These are phyloP conservation scores for Enteromius argenteus DNA, from an alignment of 2,797 vertebrate genomes.

Conservation along the genomic window DNA sequence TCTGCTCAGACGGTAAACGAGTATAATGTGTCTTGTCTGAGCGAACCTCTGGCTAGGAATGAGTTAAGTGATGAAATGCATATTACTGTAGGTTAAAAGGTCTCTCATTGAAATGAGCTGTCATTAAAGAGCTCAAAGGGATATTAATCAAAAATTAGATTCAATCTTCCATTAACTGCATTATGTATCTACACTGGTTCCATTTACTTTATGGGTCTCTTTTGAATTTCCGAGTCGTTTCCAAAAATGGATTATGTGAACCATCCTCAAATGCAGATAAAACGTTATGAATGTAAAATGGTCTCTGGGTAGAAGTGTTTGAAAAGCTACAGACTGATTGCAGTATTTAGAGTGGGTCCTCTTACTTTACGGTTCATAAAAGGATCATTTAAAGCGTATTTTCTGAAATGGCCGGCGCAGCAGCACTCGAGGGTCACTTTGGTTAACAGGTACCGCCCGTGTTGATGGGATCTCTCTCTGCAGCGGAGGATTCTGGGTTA, in stretches of 20 bases:
- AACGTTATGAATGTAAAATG: conserved; percentile 41
- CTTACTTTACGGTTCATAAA: conserved; percentile 31
- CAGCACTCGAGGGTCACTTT: conserved; percentile 29
- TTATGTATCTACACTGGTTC: conserved; percentile 23
- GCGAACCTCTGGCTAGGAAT: neutral
- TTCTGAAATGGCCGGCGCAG: conserved; percentile 5
- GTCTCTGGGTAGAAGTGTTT: conserved; percentile 35
- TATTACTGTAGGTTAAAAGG: conserved; percentile 23
- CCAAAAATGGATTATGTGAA: conserved; percentile 26
- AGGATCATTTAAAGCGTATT: conserved; percentile 20
- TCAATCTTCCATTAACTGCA: conserved; percentile 30
- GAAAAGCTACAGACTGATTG: conserved; percentile 20
- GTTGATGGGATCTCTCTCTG: conserved; percentile 24
- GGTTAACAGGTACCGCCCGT: neutral
- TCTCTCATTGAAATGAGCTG: conserved; percentile 13
- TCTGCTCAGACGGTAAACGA: neutral
- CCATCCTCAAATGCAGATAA: neutral
- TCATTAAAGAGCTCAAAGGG: conserved; percentile 28
- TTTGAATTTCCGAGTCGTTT: conserved; percentile 22
- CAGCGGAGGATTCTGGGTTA: neutral
- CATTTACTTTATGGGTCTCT: conserved; percentile 33
- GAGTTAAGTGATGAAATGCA: conserved; percentile 4
- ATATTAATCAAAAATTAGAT: conserved; percentile 36
- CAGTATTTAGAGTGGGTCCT: conserved; percentile 28
- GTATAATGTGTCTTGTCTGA: conserved; percentile 7